These are phyloP conservation scores for Gouania willdenowi DNA, from an alignment of 2,797 vertebrate species.

Conservation along the genomic window DNA sequence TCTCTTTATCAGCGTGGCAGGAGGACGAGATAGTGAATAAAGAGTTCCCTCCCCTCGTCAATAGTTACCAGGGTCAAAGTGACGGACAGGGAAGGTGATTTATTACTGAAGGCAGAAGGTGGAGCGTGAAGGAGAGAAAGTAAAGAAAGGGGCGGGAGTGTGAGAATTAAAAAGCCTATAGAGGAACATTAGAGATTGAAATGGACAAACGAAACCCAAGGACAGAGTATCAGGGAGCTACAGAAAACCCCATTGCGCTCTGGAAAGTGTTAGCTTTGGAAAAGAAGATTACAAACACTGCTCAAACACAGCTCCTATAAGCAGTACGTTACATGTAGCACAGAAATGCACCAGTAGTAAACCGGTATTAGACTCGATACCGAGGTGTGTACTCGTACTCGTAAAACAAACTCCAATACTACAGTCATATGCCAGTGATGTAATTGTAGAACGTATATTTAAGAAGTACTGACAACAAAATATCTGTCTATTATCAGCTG, in stretches of 20 bases:
- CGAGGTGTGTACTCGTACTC: too few relatives aligned
- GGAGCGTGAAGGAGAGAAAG: constrained; percentile 10
- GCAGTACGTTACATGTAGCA: too few relatives aligned
- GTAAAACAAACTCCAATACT: too few relatives aligned
- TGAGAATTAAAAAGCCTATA: constrained; percentile 5
- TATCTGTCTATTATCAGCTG: too few relatives aligned
- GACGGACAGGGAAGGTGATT: constrained; percentile 38
- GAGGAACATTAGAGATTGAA: constrained; percentile 10
- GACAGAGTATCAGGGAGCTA: background rate
- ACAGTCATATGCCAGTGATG: too few relatives aligned
- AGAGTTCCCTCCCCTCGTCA: constrained; percentile 51
- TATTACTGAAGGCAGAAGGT: constrained; percentile 36
- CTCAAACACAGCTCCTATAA: too few relatives aligned
- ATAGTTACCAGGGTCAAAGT: constrained; percentile 48
- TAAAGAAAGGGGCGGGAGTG: constrained; percentile 9
- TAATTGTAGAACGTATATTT: too few relatives aligned
- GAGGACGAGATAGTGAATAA: constrained; percentile 40
- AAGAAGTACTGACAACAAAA: too few relatives aligned
- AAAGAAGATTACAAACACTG: too few relatives aligned
- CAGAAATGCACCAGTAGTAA: too few relatives aligned
- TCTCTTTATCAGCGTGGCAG: constrained; percentile 42
- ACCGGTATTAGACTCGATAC: too few relatives aligned
- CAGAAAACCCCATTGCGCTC: background rate
- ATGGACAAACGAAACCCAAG: background rate
- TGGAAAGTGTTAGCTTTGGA: background rate